A percentile compares a stretch with the other conserved stretches of the same genome.
Conservation (phyloP, 2,888 invertebrate species). For the Napeogenes inachia region DNA sequence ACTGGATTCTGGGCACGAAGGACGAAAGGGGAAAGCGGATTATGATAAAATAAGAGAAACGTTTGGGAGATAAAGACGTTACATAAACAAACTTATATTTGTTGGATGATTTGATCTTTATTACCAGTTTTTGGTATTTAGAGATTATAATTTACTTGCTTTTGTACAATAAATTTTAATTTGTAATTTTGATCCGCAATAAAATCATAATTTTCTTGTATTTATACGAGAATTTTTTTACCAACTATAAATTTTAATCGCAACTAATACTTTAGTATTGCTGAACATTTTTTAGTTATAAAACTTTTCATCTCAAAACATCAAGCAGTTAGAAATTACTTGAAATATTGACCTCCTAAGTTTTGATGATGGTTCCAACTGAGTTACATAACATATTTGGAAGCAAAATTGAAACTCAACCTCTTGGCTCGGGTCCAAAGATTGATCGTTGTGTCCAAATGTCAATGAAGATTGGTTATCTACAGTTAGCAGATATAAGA, state of each 20-base stretch:
- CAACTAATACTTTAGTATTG: too few species aligned
- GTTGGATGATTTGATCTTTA: neutral
- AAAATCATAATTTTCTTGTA: too few species aligned
- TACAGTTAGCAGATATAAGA: slow-evolving; percentile 16
- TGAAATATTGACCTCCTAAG: neutral
- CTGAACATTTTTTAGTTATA: neutral
- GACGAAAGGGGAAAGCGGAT: slow-evolving; percentile 15
- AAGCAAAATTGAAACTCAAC: slow-evolving; percentile 24
- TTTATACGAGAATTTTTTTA: too few species aligned
- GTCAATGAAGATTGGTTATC: slow-evolving; percentile 52
- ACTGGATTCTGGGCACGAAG: slow-evolving; percentile 39
- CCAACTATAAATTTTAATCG: too few species aligned
- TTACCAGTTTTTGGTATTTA: too few species aligned
- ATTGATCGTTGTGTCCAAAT: slow-evolving; percentile 55
- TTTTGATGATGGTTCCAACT: slow-evolving; percentile 8
- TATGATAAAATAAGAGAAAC: slow-evolving; percentile 9
- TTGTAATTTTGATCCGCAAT: too few species aligned
- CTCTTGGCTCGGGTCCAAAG: slow-evolving; percentile 53
- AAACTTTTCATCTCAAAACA: neutral
- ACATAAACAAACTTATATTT: slow-evolving; percentile 3
- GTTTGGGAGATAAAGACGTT: slow-evolving; percentile 9
- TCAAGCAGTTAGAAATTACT: neutral
- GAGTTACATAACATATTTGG: slow-evolving; percentile 28
- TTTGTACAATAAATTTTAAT: too few species aligned
- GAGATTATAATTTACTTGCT: too few species aligned